These are phyloP conservation scores for Protaetia brevitarsis DNA, from an alignment of 1,140 invertebrate species.

Conservation along the genomic window DNA sequence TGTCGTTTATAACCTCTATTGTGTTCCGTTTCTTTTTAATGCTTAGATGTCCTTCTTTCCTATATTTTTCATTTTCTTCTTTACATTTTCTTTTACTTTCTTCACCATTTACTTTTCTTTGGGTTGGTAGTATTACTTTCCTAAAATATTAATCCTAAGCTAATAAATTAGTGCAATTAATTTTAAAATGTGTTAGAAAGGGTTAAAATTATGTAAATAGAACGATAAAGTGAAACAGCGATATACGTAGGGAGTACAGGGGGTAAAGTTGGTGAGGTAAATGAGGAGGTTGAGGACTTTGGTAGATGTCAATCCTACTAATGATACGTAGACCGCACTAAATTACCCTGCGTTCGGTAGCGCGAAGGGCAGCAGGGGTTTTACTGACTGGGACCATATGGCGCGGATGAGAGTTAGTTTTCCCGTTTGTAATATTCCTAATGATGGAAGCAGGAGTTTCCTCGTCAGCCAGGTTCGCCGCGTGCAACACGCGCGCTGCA, in stretches of 20 bases:
- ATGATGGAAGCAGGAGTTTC: constrained; percentile 46
- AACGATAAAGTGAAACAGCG: background rate
- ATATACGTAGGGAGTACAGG: background rate
- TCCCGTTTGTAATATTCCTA: constrained; percentile 50
- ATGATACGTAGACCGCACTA: constrained; percentile 48
- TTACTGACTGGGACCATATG: constrained; percentile 44
- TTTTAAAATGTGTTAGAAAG: background rate
- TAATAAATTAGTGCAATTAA: constrained; percentile 2
- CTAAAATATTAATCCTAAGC: background rate
- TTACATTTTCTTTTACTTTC: too few species aligned
- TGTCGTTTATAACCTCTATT: too few species aligned
- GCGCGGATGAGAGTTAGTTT: constrained; percentile 47
- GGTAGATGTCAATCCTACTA: constrained; percentile 50
- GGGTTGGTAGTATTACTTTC: too few species aligned
- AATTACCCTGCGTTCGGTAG: constrained; percentile 39
- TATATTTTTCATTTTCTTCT: too few species aligned
- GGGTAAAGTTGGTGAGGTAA: constrained; percentile 34
- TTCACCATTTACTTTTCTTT: too few species aligned
- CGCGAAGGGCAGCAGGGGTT: constrained; percentile 23
- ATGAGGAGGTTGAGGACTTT: constrained; percentile 34
- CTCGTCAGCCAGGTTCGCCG: constrained; percentile 28
- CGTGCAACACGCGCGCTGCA: constrained; percentile 39
- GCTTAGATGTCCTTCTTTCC: too few species aligned
- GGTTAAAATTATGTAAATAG: constrained; percentile 21
- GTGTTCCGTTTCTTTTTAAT: too few species aligned